phyloP scores from a whole-genome alignment of 2,888 invertebrate genomes.

The Rosalia funebris region DNA sequence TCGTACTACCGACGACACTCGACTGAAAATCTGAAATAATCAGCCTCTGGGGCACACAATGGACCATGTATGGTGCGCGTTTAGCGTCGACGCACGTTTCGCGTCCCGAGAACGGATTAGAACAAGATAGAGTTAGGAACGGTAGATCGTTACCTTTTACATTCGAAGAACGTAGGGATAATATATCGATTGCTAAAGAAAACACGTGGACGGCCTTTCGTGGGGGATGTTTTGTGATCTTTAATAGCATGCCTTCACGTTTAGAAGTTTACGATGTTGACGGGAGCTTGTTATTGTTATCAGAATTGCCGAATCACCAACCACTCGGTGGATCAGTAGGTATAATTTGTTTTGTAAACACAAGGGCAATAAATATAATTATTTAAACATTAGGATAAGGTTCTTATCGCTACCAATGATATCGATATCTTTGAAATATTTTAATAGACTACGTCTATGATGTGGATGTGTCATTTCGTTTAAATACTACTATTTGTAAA shows the following conservation, averaged over 20 bases:
- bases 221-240: neutral
- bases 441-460: too few relatives aligned
- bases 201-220: constrained; percentile 20
- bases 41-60: constrained; percentile 33
- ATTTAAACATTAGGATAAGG: too few relatives aligned
- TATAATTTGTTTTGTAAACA: too few relatives aligned
- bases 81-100: constrained; percentile 5
- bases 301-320: constrained; percentile 3
- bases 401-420: too few relatives aligned
- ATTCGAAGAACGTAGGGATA: constrained; percentile 17
- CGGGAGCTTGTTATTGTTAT: constrained; percentile 7
- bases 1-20: constrained; percentile 17
- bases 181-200: constrained; percentile 20
- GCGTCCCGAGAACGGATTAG: neutral
- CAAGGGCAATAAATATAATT: too few relatives aligned
- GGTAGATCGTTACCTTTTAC: neutral
- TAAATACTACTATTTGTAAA: too few relatives aligned
- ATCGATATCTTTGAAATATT: too few relatives aligned
- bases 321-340: neutral
- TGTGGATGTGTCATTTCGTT: too few relatives aligned
- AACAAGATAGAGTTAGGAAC: neutral
- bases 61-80: constrained; percentile 28
- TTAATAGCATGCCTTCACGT: constrained; percentile 3
- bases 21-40: constrained; percentile 30
- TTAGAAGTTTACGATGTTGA: too few relatives aligned